Base-by-base conservation (phyloP, 2,797 vertebrate species). In the Gila robusta region DNA sequence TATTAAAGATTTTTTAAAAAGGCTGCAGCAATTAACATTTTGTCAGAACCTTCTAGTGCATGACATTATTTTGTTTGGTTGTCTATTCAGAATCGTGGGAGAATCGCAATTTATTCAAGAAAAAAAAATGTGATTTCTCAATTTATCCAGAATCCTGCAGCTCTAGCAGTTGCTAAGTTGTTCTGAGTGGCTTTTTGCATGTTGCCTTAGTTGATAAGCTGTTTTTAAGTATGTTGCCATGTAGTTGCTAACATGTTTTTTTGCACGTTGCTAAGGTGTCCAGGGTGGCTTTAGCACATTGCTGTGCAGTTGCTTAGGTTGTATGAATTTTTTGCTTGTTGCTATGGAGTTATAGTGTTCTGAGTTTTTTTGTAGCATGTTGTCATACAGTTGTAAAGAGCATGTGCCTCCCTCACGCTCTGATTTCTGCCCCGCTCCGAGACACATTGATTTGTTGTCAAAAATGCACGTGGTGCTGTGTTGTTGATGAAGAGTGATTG, bases 401-500 rank as follows among this genome's bases (percentile, higher is more conserved):
- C 56, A n/a, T n/a, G 54, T 39, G 12, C 44, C 35, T 73, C 7
- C 54, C 39, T 62, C 49, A 59, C 35, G 1, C 39, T 44, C 26
- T 23, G 56, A n/a, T 64, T 72, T 54, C 62, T 54, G 26, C 82
- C 81, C 64, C 39, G 88, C 88, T 83, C 85, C 9, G 4, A 28
- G 11, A 59, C 80, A 66, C 91, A 87, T 92, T 93, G 90, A 93
- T 94, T 91, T 91, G 90, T 87, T 91, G 79, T 86, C 91, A 86
- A 91, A 49, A 56, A 72, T 32, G 72, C 86, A 84, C 83, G 76
- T 87, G 89, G 85, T 83, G 89, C 86, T 91, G 74, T 90, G 92
- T 94, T 90, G 92, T 94, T 95, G 80, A 94, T 94, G 95, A 95
- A 82, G 85, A 87, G 79, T 74, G 62, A 86, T 84, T 66, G 64